phyloP scores from a whole-genome alignment of 1,140 invertebrate species.

The Drosophila mauritiana region DNA sequence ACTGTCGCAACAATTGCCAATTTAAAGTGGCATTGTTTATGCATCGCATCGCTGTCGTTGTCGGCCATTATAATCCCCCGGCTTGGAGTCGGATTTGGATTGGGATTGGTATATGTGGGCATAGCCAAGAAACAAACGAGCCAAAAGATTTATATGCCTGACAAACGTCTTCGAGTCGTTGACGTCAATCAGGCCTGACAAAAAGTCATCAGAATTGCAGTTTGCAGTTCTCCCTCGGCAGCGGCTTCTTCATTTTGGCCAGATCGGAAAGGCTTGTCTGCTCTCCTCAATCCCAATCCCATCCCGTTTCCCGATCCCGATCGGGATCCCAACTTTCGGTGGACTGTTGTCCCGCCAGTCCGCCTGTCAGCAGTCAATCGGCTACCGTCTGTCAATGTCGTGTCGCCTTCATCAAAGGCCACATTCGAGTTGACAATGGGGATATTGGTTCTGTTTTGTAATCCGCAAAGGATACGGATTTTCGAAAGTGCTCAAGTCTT shows the following conservation, averaged over 20 bases:
- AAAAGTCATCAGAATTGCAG: slow-evolving; percentile 80
- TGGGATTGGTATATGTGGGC: slow-evolving; percentile 22
- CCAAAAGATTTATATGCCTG: slow-evolving; percentile 76
- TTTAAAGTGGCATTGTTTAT: slow-evolving; percentile 82
- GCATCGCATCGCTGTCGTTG: slow-evolving; percentile 47
- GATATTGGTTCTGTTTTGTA: slow-evolving; percentile 32
- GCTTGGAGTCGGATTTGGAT: slow-evolving; percentile 21
- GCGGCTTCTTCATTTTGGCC: slow-evolving; percentile 35
- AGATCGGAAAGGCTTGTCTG: slow-evolving; percentile 23
- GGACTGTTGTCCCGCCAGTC: slow-evolving; percentile 16
- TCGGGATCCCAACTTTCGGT: slow-evolving; percentile 5
- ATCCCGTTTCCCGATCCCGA: neutral
- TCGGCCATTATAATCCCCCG: slow-evolving; percentile 64
- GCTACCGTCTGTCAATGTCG: slow-evolving; percentile 77
- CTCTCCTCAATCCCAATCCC: neutral
- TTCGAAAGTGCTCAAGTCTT: slow-evolving; percentile 26
- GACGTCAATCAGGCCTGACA: slow-evolving; percentile 80
- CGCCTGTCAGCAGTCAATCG: slow-evolving; percentile 76
- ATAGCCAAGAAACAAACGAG: slow-evolving; percentile 66
- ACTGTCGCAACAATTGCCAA: slow-evolving; percentile 76
- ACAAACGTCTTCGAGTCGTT: slow-evolving; percentile 68
- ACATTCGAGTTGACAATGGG: slow-evolving; percentile 63
- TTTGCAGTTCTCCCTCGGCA: slow-evolving; percentile 15
- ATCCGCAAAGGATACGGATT: slow-evolving; percentile 49
- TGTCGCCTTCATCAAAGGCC: slow-evolving; percentile 80